Evolutionary conservation across 1,140 invertebrate genomes (phyloP).

Genomic region (Drosophila mayri): DNA sequence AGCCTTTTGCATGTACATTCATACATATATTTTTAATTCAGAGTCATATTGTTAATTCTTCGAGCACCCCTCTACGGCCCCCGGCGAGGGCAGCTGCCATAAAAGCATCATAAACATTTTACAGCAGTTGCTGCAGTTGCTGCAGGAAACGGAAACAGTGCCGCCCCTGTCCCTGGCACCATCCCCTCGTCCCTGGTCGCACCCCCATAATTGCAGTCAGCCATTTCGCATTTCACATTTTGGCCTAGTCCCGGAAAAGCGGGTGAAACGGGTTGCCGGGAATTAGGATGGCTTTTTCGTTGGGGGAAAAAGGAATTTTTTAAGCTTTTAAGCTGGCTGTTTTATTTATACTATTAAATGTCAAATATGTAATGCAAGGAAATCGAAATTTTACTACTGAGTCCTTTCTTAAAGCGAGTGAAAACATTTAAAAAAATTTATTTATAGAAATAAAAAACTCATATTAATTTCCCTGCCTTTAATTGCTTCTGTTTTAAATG

Average conservation of each 20-base stretch:
- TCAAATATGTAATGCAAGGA: slow-evolving; percentile 9
- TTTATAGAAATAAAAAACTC: background rate
- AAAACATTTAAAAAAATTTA: background rate
- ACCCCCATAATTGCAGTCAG: slow-evolving; percentile 54
- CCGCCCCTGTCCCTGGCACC: background rate
- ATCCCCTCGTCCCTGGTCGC: background rate
- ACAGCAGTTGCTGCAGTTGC: slow-evolving; percentile 79
- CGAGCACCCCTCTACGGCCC: slow-evolving; percentile 3
- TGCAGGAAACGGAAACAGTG: slow-evolving; percentile 56
- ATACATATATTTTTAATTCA: slow-evolving; percentile 70
- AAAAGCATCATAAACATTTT: slow-evolving; percentile 83
- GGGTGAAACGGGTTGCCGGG: slow-evolving; percentile 1
- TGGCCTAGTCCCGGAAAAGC: slow-evolving; percentile 40
- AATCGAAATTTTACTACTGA: background rate
- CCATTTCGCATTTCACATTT: slow-evolving; percentile 59
- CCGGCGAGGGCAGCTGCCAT: slow-evolving; percentile 53
- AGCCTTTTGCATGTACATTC: slow-evolving; percentile 47
- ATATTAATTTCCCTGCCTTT: background rate
- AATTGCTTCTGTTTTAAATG: background rate
- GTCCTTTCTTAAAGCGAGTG: background rate
- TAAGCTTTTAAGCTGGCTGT: slow-evolving; percentile 28
- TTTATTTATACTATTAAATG: background rate
- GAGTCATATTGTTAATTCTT: slow-evolving; percentile 80
- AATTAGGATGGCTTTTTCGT: slow-evolving; percentile 40
- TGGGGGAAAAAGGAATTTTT: slow-evolving; percentile 12